phyloP scores from a whole-genome alignment of 2,113 vertebrate genomes.

The Atractosteus spatula region DNA sequence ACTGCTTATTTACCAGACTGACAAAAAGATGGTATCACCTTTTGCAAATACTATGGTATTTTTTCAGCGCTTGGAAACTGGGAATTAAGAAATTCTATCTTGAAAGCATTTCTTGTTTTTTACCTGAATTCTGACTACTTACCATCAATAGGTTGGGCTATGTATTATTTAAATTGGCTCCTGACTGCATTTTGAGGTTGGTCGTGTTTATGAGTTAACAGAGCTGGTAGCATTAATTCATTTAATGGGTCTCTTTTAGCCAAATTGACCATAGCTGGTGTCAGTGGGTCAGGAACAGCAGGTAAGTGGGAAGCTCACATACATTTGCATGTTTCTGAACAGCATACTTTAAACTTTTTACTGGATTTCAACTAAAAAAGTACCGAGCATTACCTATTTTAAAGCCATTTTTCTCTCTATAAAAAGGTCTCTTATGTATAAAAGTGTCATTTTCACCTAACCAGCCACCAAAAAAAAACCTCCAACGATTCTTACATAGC shows the following conservation, averaged over 20 bases:
- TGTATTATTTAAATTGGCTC: background rate
- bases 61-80: no score
- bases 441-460: constrained; percentile 9
- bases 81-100: no score
- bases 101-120: no score
- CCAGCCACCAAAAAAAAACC: no score
- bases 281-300: constrained; percentile 30
- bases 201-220: background rate
- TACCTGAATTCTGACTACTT: no score
- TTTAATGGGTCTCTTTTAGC: constrained; percentile 31
- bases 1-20: no score
- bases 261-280: constrained; percentile 29
- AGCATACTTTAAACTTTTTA: constrained; percentile 17
- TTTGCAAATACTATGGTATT: no score
- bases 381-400: no score
- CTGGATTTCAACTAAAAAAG: no score
- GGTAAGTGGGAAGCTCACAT: constrained; percentile 37
- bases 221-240: constrained; percentile 15
- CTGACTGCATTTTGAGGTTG: background rate
- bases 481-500: no score
- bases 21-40: no score
- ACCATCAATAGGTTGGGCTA: background rate
- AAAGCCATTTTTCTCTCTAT: no score
- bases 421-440: background rate
- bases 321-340: constrained; percentile 39